A percentile compares a stretch with the other conserved stretches of the same genome.
phyloP scores from a whole-genome alignment of 2,113 vertebrate genomes.

The Phylloscopus whistleri region DNA sequence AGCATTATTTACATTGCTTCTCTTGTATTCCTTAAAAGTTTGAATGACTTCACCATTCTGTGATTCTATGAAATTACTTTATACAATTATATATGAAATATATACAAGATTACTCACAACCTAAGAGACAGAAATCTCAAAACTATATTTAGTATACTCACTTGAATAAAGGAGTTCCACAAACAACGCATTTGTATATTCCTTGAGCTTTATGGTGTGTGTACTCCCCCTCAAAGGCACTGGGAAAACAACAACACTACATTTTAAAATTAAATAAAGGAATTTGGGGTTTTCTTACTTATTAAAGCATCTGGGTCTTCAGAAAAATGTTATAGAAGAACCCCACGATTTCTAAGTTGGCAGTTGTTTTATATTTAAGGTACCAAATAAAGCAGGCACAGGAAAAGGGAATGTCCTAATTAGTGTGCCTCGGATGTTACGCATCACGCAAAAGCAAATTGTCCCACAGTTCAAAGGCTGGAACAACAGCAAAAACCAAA shows the following conservation, averaged over 20 bases:
- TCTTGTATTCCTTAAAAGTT: neutral
- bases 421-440: neutral
- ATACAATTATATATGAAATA: neutral
- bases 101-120: neutral
- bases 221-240: constrained; percentile 91
- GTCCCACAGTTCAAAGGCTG: neutral
- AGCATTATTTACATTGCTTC: neutral
- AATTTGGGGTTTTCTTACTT: neutral
- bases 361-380: constrained; percentile 34
- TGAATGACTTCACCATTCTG: neutral
- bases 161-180: constrained; percentile 87
- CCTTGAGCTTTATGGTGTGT: constrained; percentile 86
- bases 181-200: constrained; percentile 91
- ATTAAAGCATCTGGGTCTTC: neutral
- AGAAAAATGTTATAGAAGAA: neutral
- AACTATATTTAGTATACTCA: constrained; percentile 69
- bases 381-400: constrained; percentile 43
- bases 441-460: neutral
- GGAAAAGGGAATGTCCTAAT: constrained; percentile 43
- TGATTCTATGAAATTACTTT: neutral
- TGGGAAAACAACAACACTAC: constrained; percentile 69
- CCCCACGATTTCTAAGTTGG: fast-evolving
- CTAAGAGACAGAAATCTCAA: neutral
- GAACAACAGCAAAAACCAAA: neutral
- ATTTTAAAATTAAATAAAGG: constrained; percentile 56